Percentiles rank a stretch among this genome's conserved stretches.
Evolutionary conservation across 1,140 invertebrate species (phyloP).

Genomic region (Hycleus phaleratus): DNA sequence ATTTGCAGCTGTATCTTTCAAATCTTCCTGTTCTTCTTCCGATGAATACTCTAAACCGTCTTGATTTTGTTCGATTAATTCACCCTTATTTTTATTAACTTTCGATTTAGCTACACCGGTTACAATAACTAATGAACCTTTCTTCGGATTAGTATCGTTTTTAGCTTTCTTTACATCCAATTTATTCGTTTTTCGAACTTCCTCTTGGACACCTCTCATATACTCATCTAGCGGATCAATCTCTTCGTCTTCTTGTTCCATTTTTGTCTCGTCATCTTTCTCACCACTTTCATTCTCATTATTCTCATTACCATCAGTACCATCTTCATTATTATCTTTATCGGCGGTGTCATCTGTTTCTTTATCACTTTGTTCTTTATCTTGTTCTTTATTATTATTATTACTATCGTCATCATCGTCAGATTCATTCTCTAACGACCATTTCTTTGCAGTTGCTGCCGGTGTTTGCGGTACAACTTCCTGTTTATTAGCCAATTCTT

Average conservation of each 20-base stretch:
- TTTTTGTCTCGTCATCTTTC: constrained; percentile 27
- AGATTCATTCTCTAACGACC: constrained; percentile 88
- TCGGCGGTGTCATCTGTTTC: constrained; percentile 35
- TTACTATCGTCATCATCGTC: constrained; percentile 56
- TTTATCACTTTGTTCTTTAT: constrained; percentile 34
- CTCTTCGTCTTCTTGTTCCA: constrained; percentile 36
- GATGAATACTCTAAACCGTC: constrained; percentile 96
- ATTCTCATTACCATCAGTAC: constrained; percentile 36
- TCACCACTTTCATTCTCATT: constrained; percentile 21
- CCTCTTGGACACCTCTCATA: constrained; percentile 59
- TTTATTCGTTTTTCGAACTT: constrained; percentile 88
- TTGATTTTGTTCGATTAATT: constrained; percentile 95
- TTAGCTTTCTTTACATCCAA: constrained; percentile 50
- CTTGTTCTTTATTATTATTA: constrained; percentile 47
- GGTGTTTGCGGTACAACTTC: constrained; percentile 60
- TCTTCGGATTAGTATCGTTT: constrained; percentile 42
- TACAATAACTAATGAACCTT: constrained; percentile 63
- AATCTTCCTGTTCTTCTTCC: constrained; percentile 91
- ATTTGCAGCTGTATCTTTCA: constrained; percentile 83
- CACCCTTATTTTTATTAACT: constrained; percentile 68
- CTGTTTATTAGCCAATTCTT: constrained; percentile 54
- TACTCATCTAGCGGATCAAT: constrained; percentile 38
- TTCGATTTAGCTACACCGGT: constrained; percentile 88
- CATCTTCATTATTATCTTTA: constrained; percentile 37
- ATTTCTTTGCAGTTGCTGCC: constrained; percentile 59